These are phyloP conservation scores for Clanis bilineata DNA, from an alignment of 2,888 invertebrate species.

Conservation along the genomic window DNA sequence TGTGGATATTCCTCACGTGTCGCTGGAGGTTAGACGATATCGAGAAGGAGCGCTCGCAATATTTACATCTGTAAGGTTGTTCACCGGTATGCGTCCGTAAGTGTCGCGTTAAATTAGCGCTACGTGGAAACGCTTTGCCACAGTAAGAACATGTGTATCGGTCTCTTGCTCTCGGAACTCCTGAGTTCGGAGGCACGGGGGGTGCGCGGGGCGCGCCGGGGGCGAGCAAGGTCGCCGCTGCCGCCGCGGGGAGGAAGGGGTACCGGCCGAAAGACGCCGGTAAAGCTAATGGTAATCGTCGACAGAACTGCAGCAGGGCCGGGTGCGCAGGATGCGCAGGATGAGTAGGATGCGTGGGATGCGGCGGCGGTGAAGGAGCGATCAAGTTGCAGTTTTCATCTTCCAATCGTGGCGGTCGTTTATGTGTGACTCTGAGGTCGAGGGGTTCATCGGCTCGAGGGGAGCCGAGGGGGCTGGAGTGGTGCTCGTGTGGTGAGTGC, in stretches of 20 bases:
- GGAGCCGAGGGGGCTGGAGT: constrained; percentile 80
- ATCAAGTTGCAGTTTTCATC: constrained; percentile 95
- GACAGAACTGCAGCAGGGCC: constrained; percentile 73
- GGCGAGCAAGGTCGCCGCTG: constrained; percentile 71
- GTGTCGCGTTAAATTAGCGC: constrained; percentile 98
- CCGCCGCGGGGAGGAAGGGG: constrained; percentile 75
- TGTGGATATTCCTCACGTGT: constrained; percentile 99
- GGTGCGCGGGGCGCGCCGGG: constrained; percentile 70
- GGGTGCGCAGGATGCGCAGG: constrained; percentile 77
- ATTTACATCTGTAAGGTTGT: constrained; percentile 98
- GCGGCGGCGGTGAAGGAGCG: constrained; percentile 80
- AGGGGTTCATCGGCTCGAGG: constrained; percentile 88
- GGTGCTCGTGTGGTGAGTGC: constrained; percentile 66
- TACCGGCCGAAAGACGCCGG: constrained; percentile 77
- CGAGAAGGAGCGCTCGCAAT: constrained; percentile 99
- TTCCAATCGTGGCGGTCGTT: constrained; percentile 87
- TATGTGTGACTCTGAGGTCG: constrained; percentile 93
- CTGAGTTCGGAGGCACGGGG: constrained; percentile 66
- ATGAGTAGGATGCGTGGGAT: constrained; percentile 83
- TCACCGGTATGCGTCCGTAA: constrained; percentile 99
- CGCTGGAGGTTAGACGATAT: constrained; percentile 99
- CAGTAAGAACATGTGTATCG: constrained; percentile 99
- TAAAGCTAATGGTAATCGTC: constrained; percentile 70
- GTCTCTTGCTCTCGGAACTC: constrained; percentile 88
- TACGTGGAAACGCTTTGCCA: constrained; percentile 97